Evolutionary conservation across 2,888 invertebrate species (phyloP), one percentile per base, ranked within the genome.

Genomic region (Thereva unica): DNA sequence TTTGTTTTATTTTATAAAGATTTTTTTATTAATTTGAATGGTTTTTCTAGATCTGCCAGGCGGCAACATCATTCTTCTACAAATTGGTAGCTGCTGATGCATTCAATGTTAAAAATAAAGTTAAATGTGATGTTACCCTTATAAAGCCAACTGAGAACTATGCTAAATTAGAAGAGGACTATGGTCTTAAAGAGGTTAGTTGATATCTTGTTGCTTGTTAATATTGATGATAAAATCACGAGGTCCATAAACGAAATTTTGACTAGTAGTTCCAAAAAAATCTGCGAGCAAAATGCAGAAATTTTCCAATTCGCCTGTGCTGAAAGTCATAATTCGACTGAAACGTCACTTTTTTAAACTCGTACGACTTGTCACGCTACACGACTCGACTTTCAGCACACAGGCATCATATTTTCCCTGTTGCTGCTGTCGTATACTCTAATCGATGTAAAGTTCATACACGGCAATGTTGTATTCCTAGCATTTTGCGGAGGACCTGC

Each of bases 91-190:
- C 90, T 71, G 90, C 87, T 64, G 91, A 92, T 81, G 82, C 85
- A 71, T 97, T 96, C 84, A 85, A 85, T 77, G 92, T 88, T 64
- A 81, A 76, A 55, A 82, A 79, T 67, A 85, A 83, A 79, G 89
- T 89, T 75, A 82, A 80, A 71, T 90, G 90, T 71, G 85, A 88
- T 71, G 87, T 96, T 35, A 87, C 89, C 65, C 85, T 98, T 71
- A 86, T 97, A 75, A 90, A 91, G 77, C 96, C 97, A 67, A 87
- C 88, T 75, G 92, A 95, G 77, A 94, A 92, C 81, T 92, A 89
- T 77, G 89, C 91, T 70, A 85, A 89, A 75, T 83, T 95, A 71
- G 90, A 89, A 71, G 86, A 90, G 72, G 96, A 97, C 83, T 98
- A 97, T 82, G 95, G 94, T 67, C 85, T 98, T 73, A 86, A 88